Base-by-base conservation (phyloP, 2,797 vertebrate species). In the Merluccius polli region DNA sequence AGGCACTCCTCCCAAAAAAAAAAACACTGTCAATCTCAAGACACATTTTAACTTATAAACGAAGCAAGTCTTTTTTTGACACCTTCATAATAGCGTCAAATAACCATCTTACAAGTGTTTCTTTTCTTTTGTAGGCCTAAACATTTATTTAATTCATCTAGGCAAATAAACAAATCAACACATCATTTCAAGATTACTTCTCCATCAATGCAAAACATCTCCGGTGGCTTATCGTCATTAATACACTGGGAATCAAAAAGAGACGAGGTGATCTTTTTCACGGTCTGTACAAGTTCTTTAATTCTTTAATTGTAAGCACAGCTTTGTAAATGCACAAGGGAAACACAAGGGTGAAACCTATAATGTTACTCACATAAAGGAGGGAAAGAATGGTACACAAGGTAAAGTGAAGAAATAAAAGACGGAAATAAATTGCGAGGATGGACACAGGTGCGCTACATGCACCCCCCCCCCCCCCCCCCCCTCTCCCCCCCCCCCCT, bases 221-320 rank as follows among this genome's bases (percentile, higher is more conserved):
- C 48, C 21, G 8, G 15, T 9, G 48, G n/a, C 18, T 21, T 52
- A 21, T 35, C 33, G n/a, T n/a, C 48, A 18, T 52, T 52, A 52
- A 35, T 2, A 11, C 8, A 24, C 52, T 11, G 2, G n/a, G 27
- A 68, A 30, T 2, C 27, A 69, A 15, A 31, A 69, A 32, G 29
- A 69, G 29, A 69, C 67, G 18, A 69, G 67, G 31, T 31, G 1
- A 31, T 32, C 12, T 70, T 79, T 73, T 59, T 83, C 77, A 71
- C 90, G 84, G 93, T 96, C 95, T 99, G 95, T 98, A 99, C 97
- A 98, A 94, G 93, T 97, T 97, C 95, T 97, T 96, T 84, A 87
- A n/a, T n/a, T n/a, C n/a, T 91, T 93, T 91, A 94, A 95, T 95
- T 93, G 93, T 96, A 96, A 98, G 96, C 96, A 95, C 93, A 95